Conservation (phyloP, 2,797 vertebrate species). For the Sebastes cheni region DNA sequence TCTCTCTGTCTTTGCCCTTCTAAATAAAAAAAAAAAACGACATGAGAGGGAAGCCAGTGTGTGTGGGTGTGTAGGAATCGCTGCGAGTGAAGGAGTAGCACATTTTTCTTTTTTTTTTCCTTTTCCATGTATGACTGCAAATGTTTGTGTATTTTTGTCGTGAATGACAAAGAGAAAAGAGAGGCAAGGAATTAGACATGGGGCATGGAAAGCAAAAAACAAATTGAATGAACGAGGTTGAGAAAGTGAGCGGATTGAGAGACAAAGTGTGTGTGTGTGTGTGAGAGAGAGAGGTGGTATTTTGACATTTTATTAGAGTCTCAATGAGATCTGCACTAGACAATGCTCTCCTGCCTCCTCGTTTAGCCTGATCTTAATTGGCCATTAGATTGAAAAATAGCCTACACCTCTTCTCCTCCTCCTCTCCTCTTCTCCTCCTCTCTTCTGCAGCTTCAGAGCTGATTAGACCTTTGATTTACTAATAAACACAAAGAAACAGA, state of each 20-base stretch:
- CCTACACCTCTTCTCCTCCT: constrained; percentile 55
- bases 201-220: constrained; percentile 29
- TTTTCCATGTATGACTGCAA: constrained; percentile 25
- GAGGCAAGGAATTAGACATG: constrained; percentile 34
- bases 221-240: constrained; percentile 55
- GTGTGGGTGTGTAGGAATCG: constrained; percentile 55
- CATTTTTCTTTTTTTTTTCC: not conserved
- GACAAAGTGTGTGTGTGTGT: not conserved
- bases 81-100: constrained; percentile 42
- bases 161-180: constrained; percentile 35
- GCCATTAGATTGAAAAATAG: constrained; percentile 85
- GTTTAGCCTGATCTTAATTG: constrained; percentile 84
- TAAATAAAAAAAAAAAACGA: constrained; percentile 61
- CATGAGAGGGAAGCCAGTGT: constrained; percentile 60
- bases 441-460: constrained; percentile 75
- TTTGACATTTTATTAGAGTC: constrained; percentile 74
- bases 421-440: constrained; percentile 49
- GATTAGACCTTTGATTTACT: constrained; percentile 85
- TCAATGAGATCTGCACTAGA: constrained; percentile 75
- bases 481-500: constrained; percentile 81
- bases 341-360: constrained; percentile 79
- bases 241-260: constrained; percentile 23
- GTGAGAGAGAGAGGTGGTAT: constrained; percentile 29
- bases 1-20: constrained; percentile 63
- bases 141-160: constrained; percentile 49